Base-by-base conservation (phyloP, 2,113 vertebrate species). In the Ophthalmolycus amberensis region DNA sequence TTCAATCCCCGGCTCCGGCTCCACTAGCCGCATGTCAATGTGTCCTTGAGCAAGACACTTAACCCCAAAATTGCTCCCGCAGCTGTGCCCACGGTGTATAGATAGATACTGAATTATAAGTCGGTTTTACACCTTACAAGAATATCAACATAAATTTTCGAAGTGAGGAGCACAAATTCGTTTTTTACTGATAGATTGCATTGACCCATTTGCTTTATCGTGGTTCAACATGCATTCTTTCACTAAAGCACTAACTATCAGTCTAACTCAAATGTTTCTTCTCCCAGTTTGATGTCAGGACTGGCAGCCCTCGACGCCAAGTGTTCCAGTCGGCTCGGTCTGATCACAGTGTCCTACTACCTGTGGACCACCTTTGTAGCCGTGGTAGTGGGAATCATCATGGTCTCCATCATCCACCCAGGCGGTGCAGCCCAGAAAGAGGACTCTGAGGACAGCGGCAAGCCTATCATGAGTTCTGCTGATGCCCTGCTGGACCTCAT, bases 291-390 rank as follows among this genome's bases (percentile, higher is more conserved):
- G 92, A 98, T 99, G 97, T 99, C 98, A 0, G 97, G 98, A 56
- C 95, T 99, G 2, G 98, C 98, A 48, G 98, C 98, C 25, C 95
- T 99, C 56, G 97, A 99, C 50, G 96, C 98, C 66, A 99, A 99
- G 94, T 98, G 97, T 22, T 99, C 97, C 79, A 98, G 98, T 84
- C 97, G 97, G 42, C 91, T 99, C 72, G 98, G 98, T 18, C 95
- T 99, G 85, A 97, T 99, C 89, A 99, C 97, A 0, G 94, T 99
- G 85, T 97, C 98, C 0, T 99, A 99, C 85, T 99, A 99, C 93
- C 94, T 99, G 87, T 99, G 98, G 98, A 99, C 98, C 88, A 99
- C 98, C 6, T 99, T 99, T 56, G 94, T 99, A 88, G 98, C 98
- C 0, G 98, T 99, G 68, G 71, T 99, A n/a, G 97, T 99, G 90